Conservation (phyloP, 2,113 vertebrate genomes). For the Cochlearius cochlearius region DNA sequence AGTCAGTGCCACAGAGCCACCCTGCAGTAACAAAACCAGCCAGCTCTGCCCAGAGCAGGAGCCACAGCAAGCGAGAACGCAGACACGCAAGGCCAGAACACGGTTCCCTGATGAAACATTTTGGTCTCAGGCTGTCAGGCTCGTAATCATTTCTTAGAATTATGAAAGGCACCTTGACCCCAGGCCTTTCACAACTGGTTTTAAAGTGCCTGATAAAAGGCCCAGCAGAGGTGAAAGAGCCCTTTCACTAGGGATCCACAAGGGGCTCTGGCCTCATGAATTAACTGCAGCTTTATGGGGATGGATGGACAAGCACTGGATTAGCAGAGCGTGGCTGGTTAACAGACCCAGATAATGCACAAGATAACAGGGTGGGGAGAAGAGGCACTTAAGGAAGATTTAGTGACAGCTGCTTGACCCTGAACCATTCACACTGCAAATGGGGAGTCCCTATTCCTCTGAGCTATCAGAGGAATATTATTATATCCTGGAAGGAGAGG, state of each 20-base stretch:
- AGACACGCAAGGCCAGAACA: background rate
- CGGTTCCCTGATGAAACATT: background rate
- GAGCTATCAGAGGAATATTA: background rate
- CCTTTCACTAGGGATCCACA: background rate
- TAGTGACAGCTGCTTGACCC: constrained; percentile 23
- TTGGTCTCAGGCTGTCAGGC: background rate
- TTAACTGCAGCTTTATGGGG: constrained; percentile 49
- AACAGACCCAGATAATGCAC: constrained; percentile 29
- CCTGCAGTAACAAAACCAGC: background rate
- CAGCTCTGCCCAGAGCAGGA: background rate
- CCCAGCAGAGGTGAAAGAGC: background rate
- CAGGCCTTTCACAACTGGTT: background rate
- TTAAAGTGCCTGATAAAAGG: constrained; percentile 13
- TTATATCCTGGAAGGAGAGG: background rate
- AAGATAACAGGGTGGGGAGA: constrained; percentile 20
- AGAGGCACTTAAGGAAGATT: constrained; percentile 41
- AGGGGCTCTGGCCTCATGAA: background rate
- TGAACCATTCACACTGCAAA: background rate
- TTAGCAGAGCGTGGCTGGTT: constrained; percentile 38
- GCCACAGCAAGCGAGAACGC: background rate
- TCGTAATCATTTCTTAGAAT: background rate
- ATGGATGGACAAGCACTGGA: constrained; percentile 33
- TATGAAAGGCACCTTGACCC: constrained; percentile 18
- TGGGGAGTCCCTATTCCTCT: background rate
- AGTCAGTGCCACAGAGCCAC: background rate